Conservation (phyloP, 2,797 vertebrate genomes). For the Muraenolepis orangiensis region DNA sequence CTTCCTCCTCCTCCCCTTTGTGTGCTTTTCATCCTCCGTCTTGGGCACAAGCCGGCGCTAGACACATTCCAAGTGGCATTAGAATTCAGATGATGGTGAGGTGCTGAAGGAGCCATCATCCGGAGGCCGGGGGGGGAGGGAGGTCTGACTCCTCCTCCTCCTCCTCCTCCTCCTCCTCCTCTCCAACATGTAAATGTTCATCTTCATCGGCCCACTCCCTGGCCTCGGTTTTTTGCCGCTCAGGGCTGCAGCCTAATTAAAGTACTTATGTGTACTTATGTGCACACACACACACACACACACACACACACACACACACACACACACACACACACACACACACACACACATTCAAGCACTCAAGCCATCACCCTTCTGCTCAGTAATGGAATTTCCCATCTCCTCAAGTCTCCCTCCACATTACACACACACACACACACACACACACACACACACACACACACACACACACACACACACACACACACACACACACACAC, state of each 20-base stretch:
- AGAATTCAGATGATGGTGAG: constrained; percentile 57
- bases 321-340: too few species aligned
- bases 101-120: constrained; percentile 51
- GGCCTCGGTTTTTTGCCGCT: too few species aligned
- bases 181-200: not conserved
- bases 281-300: too few species aligned
- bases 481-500: not conserved
- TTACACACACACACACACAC: not conserved
- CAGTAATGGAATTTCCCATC: constrained; percentile 19
- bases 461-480: not conserved
- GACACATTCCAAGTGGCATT: constrained; percentile 58
- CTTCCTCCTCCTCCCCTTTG: too few species aligned
- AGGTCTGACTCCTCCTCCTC: constrained; percentile 44
- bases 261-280: too few species aligned
- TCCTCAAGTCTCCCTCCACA: not conserved
- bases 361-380: not conserved
- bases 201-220: too few species aligned
- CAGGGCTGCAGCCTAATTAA: too few species aligned
- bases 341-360: too few species aligned
- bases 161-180: constrained; percentile 30
- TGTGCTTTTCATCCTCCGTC: too few species aligned
- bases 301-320: too few species aligned
- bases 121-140: constrained; percentile 36
- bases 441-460: not conserved
- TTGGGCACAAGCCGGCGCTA: constrained; percentile 11